A percentile compares a stretch with the other conserved stretches of the same genome.
phyloP scores from a whole-genome alignment of 1,140 invertebrate genomes.

The Neodiprion lecontei region DNA sequence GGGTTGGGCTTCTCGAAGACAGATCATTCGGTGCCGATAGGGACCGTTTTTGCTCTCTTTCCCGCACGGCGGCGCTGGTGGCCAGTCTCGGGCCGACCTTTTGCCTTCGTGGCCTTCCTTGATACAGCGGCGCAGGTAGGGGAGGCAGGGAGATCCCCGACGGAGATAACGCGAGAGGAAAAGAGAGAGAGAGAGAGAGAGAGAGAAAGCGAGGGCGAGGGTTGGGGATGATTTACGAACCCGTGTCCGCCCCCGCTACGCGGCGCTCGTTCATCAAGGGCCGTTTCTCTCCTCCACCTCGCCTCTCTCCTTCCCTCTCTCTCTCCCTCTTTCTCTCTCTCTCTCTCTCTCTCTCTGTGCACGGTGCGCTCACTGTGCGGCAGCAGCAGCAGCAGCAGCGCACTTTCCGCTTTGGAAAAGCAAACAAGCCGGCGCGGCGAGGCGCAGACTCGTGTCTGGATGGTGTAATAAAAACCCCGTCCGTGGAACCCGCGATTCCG shows the following conservation, averaged over 20 bases:
- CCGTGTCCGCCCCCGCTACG: not conserved
- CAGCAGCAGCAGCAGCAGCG: too few relatives aligned
- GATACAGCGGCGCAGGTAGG: too few relatives aligned
- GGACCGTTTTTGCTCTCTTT: too few relatives aligned
- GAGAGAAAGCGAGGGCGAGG: too few relatives aligned
- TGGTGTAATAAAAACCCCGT: not conserved
- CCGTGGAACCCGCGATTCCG: too few relatives aligned
- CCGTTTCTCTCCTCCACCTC: not conserved
- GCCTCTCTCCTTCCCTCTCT: not conserved
- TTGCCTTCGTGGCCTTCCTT: too few relatives aligned
- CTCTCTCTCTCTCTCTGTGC: slow-evolving; percentile 1
- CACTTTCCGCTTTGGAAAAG: not conserved
- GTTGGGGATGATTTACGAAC: slow-evolving; percentile 2
- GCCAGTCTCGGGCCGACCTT: too few relatives aligned
- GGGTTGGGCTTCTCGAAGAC: too few relatives aligned
- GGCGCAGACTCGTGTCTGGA: not conserved
- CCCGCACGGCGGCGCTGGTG: too few relatives aligned
- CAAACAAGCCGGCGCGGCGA: not conserved
- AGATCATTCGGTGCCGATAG: too few relatives aligned
- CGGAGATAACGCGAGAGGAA: not conserved
- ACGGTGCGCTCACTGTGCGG: too few relatives aligned
- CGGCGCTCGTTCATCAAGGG: not conserved
- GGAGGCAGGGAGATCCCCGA: not conserved
- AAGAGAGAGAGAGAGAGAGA: not conserved
- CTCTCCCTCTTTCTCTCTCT: slow-evolving; percentile 6